Evolutionary conservation across 2,888 invertebrate species (phyloP), one percentile per base, ranked within the genome.

Genomic region (Folsomia manolachei): DNA sequence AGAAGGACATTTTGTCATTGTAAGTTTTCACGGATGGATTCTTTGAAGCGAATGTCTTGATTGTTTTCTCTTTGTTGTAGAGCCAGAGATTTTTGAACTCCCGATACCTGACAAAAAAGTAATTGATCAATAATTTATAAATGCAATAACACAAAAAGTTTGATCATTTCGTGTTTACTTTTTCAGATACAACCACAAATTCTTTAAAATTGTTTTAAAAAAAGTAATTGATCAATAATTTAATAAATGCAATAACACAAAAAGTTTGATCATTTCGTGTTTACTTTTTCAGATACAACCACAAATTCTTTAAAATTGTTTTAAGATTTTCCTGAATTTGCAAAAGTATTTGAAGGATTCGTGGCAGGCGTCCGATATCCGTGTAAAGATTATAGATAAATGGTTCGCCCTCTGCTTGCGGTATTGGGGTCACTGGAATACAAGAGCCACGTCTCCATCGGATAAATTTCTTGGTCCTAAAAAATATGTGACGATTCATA

Each of bases 401-500:
- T 71, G 87, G 86, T 23, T 71, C 73, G 14, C 25, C 60, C 2
- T 64, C 87, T 0, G 86, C 85, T 9, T 88, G 84, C 78, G 85
- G 86, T 76, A 90, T 88, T 0, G 90, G 88, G 0, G 88, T 86
- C 74, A 92, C 91, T 53, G 89, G 87, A 0, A 92, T 82, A 81
- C 95, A 95, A 0, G 91, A 91, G 14, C 89, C 89, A 80, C 89
- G 87, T 91, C 93, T 91, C 95, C 95, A 96, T 9, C 95, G 89
- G 0, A 91, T 88, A 82, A 95, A 92, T 0, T 87, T 84, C 80
- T 90, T 91, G 4, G 93, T 83, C 14, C 60, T 60, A n/a, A n/a
- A n/a, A n/a, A n/a, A n/a, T n/a, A n/a, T n/a, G n/a, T n/a, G n/a
- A n/a, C n/a, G n/a, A n/a, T n/a, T n/a, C n/a, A n/a, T 7, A 60